Evolutionary conservation across 2,113 vertebrate species (phyloP).

Genomic region (Paratilapia polleni): DNA sequence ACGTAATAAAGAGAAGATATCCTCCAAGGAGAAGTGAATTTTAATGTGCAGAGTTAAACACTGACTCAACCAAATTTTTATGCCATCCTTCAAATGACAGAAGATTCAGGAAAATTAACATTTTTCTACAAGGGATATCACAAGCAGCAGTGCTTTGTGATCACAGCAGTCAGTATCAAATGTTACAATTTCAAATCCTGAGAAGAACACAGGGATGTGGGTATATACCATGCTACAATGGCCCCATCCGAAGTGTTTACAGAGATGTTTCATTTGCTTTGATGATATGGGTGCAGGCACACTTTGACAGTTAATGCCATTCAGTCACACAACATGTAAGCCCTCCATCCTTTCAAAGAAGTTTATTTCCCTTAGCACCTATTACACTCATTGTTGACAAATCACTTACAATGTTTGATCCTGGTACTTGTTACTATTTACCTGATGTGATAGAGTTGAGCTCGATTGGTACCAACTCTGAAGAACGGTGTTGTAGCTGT

Average conservation of each 20-base stretch:
- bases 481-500: background rate
- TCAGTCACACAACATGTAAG: background rate
- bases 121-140: constrained; percentile 15
- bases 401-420: background rate
- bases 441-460: background rate
- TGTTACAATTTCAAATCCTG: constrained; percentile 27
- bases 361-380: background rate
- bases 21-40: constrained; percentile 14
- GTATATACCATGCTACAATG: background rate
- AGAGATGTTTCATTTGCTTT: constrained; percentile 31
- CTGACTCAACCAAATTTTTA: constrained; percentile 34
- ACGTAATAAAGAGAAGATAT: constrained; percentile 2
- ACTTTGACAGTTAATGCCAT: constrained; percentile 23
- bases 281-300: constrained; percentile 5
- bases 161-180: constrained; percentile 35
- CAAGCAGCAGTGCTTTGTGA: constrained; percentile 17
- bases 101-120: constrained; percentile 46
- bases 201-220: constrained; percentile 15
- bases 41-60: constrained; percentile 33
- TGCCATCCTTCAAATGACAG: constrained; percentile 25
- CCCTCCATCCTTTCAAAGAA: background rate
- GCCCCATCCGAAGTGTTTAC: constrained; percentile 32
- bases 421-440: constrained; percentile 14
- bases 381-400: background rate
- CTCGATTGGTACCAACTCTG: background rate